A percentile compares a stretch with the other conserved stretches of the same genome.
Conservation (phyloP, 2,797 vertebrate species). For the Pangasius mekongensis region DNA sequence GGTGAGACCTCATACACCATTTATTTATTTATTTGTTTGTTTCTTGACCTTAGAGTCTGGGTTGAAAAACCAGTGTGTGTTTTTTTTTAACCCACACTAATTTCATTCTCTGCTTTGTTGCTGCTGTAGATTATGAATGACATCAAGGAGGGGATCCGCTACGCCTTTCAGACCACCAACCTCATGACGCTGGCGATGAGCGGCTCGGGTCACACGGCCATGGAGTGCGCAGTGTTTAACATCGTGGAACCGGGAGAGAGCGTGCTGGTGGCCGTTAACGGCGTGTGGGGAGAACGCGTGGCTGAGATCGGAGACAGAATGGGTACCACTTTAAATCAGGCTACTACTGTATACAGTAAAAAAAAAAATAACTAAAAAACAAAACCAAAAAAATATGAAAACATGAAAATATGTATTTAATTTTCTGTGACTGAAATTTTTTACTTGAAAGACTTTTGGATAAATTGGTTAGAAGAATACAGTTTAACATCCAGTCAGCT, state of each 20-base stretch:
- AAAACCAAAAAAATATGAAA: not conserved
- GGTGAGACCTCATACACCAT: conserved; percentile 74
- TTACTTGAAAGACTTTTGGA: not conserved
- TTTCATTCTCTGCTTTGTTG: not conserved
- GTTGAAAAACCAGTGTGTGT: not conserved
- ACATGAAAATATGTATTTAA: not conserved
- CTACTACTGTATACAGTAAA: too few relatives aligned
- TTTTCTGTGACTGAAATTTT: too few relatives aligned
- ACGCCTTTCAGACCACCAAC: conserved; percentile 91
- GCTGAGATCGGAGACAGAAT: conserved; percentile 84
- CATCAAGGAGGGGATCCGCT: conserved; percentile 91
- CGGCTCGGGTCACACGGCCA: conserved; percentile 88
- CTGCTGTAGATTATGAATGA: conserved; percentile 90
- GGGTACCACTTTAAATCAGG: conserved; percentile 70
- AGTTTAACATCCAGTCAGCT: not conserved
- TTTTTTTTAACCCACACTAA: not conserved
- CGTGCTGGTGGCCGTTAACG: conserved; percentile 84
- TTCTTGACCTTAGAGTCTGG: not conserved
- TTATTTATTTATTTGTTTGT: not conserved
- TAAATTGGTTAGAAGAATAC: not conserved
- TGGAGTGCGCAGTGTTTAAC: conserved; percentile 92
- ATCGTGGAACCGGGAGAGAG: conserved; percentile 84
- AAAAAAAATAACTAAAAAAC: not conserved
- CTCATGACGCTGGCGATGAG: conserved; percentile 87
- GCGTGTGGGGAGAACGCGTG: conserved; percentile 92